Percentiles rank a stretch among this genome's conserved stretches.
Conservation (phyloP, 2,797 vertebrate species). For the Danio jaintianensis region DNA sequence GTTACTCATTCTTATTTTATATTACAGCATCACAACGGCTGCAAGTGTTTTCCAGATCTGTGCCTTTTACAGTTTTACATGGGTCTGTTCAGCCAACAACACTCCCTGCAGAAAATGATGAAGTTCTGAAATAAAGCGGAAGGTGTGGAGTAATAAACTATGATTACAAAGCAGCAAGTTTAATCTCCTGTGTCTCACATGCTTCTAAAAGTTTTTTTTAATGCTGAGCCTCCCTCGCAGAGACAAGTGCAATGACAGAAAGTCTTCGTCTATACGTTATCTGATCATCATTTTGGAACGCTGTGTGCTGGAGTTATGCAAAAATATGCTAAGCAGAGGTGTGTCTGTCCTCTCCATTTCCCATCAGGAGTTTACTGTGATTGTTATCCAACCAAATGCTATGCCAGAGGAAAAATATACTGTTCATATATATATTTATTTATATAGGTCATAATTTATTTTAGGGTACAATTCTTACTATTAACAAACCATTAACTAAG, state of each 20-base stretch:
- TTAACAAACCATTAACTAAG: no score
- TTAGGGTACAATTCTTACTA: no score
- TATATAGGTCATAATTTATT: no score
- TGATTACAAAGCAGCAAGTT: conserved; percentile 19
- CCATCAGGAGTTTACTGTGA: conserved; percentile 63
- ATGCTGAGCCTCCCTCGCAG: neutral
- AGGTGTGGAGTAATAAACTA: conserved; percentile 6
- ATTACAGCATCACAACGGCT: neutral
- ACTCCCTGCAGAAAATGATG: neutral
- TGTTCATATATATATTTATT: no score
- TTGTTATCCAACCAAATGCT: conserved; percentile 64
- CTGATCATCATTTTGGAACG: conserved; percentile 56
- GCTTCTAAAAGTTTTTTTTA: neutral
- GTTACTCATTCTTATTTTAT: conserved; percentile 9
- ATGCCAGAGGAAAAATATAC: neutral
- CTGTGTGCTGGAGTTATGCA: conserved; percentile 55
- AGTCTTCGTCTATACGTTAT: conserved; percentile 16
- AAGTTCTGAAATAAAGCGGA: neutral
- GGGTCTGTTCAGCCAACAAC: neutral
- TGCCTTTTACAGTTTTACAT: conserved; percentile 13
- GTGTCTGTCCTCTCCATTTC: conserved; percentile 62
- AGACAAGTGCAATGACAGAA: conserved; percentile 2
- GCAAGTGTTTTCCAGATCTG: neutral
- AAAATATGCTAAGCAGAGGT: conserved; percentile 66
- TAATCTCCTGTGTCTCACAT: conserved; percentile 19